Evolutionary conservation across 2,888 invertebrate species (phyloP).

Genomic region (Rhodophaea formosa): DNA sequence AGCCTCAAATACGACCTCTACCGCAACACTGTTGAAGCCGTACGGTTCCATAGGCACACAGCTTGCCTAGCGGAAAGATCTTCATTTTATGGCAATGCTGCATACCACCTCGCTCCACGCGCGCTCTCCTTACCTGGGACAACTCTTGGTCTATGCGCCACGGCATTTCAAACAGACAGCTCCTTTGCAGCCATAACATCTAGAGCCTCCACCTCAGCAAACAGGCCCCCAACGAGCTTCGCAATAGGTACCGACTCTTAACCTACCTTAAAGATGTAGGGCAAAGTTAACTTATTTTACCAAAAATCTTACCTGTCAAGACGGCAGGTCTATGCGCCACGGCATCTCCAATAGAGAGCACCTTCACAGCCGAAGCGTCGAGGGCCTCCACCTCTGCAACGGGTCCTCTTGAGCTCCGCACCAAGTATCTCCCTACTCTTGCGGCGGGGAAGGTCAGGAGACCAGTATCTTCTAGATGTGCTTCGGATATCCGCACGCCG

Average conservation of each 20-base stretch:
- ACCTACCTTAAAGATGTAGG: no score
- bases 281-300: no score
- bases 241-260: slow-evolving; percentile 87
- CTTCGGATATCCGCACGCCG: slow-evolving; percentile 82
- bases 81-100: no score
- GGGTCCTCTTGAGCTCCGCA: slow-evolving; percentile 73
- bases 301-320: slow-evolving; percentile 81
- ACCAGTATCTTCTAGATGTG: slow-evolving; percentile 78
- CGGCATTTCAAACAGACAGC: slow-evolving; percentile 86
- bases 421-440: slow-evolving; percentile 87
- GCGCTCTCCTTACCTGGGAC: no score
- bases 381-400: slow-evolving; percentile 86
- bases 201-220: slow-evolving; percentile 86
- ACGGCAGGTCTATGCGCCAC: slow-evolving; percentile 91
- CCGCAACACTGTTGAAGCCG: no score
- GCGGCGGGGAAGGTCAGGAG: slow-evolving; percentile 89
- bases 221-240: slow-evolving; percentile 59
- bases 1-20: no score
- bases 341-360: slow-evolving; percentile 87
- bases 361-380: slow-evolving; percentile 87
- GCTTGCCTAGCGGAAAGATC: no score
- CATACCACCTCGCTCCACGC: no score
- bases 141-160: slow-evolving; percentile 90
- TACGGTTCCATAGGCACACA: no score
- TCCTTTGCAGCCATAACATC: slow-evolving; percentile 88